Evolutionary conservation across 2,888 invertebrate species (phyloP).

Genomic region (Nymphalis polychloros): DNA sequence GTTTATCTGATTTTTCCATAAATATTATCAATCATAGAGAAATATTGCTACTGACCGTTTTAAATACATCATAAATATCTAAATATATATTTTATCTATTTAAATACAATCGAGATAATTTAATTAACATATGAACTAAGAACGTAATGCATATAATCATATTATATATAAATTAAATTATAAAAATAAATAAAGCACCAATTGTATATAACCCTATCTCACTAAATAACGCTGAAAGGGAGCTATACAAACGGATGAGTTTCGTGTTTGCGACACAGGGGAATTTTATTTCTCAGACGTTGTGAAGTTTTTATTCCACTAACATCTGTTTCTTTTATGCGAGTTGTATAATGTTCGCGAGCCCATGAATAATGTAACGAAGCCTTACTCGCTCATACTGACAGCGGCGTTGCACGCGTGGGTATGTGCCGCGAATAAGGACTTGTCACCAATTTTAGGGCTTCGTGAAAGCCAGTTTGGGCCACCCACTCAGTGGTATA

Average conservation of each 20-base stretch:
- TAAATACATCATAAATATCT: no score
- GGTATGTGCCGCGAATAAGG: no score
- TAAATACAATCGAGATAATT: no score
- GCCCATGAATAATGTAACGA: slow-evolving; percentile 7
- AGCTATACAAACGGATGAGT: not conserved
- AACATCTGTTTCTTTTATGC: slow-evolving; percentile 1
- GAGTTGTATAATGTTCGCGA: slow-evolving; percentile 8
- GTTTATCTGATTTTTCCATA: no score
- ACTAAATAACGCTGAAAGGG: not conserved
- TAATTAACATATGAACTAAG: no score
- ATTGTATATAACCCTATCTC: not conserved
- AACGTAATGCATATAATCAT: not conserved
- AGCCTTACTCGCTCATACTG: not conserved
- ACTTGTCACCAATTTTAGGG: no score
- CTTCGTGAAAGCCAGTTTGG: no score
- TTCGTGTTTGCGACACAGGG: not conserved
- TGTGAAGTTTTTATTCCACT: slow-evolving; percentile 9
- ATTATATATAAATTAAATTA: not conserved
- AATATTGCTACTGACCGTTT: no score
- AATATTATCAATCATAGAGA: no score
- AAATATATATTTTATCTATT: no score
- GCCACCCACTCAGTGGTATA: no score
- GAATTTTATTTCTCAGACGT: not conserved
- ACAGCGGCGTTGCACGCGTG: no score
- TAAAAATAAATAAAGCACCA: not conserved